Conservation (phyloP, 2,888 invertebrate genomes). For the Acleris sparsana region DNA sequence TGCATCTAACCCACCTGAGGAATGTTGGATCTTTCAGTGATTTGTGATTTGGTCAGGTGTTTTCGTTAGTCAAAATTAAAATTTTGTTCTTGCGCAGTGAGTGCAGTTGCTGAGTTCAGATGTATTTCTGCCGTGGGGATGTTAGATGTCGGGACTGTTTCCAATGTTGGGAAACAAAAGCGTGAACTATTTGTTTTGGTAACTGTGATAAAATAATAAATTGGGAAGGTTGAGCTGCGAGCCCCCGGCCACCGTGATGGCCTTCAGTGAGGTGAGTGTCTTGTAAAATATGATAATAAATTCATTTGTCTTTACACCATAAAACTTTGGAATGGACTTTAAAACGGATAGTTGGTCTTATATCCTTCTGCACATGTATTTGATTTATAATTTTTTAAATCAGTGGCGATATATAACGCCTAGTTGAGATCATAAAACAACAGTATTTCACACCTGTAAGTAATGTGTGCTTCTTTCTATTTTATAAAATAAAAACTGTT, state of each 20-base stretch:
- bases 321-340: constrained; percentile 12
- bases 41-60: constrained; percentile 85
- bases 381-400: no score
- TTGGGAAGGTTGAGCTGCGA: constrained; percentile 80
- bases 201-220: constrained; percentile 69
- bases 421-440: no score
- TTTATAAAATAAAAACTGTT: constrained; percentile 5
- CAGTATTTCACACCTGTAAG: no score
- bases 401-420: no score
- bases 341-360: constrained; percentile 4
- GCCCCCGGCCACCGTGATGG: constrained; percentile 86
- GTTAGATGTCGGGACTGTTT: constrained; percentile 81
- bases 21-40: constrained; percentile 85
- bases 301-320: constrained; percentile 10
- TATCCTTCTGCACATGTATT: no score
- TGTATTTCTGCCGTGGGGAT: constrained; percentile 81
- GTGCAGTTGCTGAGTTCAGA: constrained; percentile 78
- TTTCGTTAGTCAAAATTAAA: constrained; percentile 79
- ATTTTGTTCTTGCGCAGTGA: constrained; percentile 83
- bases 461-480: constrained; percentile 10
- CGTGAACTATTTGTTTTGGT: constrained; percentile 83
- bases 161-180: constrained; percentile 82
- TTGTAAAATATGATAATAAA: constrained; percentile 37
- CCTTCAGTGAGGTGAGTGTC: constrained; percentile 90
- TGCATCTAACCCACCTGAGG: constrained; percentile 85